Base-by-base conservation (phyloP, 1,140 invertebrate genomes). In the Macrobrachium rosenbergii region DNA sequence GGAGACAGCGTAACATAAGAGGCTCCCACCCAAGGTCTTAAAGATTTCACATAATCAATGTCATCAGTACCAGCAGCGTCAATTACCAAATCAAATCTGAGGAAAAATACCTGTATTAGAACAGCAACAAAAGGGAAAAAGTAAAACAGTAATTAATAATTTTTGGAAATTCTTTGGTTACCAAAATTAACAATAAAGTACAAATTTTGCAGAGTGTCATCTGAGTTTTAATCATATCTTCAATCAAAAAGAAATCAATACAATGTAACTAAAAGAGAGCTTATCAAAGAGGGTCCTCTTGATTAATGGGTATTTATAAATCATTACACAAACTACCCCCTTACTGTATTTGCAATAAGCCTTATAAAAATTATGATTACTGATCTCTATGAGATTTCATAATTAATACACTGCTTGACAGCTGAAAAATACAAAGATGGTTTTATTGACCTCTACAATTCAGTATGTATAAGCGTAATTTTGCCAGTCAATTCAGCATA, bases 1-100 rank as follows among this genome's bases (percentile, higher is more conserved):
- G 96, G 94, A 79, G 95, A 95, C 81, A 99, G 93, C 28, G 96
- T 97, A 83, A 99, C 95, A 91, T 96, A 98, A 88, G 95, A 95
- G 62, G 93, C 92, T 90, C 94, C 95, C n/a, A 93, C 92, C 93
- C 95, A 96, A 37, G 93, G 92, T 86, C 94, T 94, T 76, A 95
- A 28, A 17, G 85, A 77, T 63, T 82, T 45, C 28, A 87, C 11
- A 37, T 87, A 87, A 21, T 87, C 85, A 11, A 87, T 23, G 23
- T 87, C 85, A 82, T 87, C 78, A 52, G 28, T 37, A 63, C 85
- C 85, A 64, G 85, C 45, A 21, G 77, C 77, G 63, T 87, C 81
- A 52, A 87, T 81, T 14, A 87, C 78, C 58, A 87, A 16, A 81
- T 87, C 72, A 64, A 81, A 87, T 14, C 85, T 87, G 45, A 43